Evolutionary conservation across 2,888 invertebrate species (phyloP).

Genomic region (Zaprionus obscuricornis): DNA sequence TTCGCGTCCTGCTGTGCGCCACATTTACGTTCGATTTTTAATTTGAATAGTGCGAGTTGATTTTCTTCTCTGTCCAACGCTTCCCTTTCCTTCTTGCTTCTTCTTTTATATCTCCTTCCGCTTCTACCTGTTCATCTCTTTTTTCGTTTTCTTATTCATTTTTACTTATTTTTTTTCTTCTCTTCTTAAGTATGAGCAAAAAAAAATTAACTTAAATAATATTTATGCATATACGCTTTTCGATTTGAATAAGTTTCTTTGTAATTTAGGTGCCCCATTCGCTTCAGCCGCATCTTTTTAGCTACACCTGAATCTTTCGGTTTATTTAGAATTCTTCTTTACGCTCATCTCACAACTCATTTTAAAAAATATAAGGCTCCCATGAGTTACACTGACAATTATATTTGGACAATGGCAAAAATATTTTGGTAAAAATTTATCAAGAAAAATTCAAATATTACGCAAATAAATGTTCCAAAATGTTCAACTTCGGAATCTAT

Average conservation of each 20-base stretch:
- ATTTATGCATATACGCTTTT: constrained; percentile 72
- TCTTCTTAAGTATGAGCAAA: constrained; percentile 74
- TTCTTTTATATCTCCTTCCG: neutral
- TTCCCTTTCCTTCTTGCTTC: constrained; percentile 5
- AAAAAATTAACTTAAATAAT: constrained; percentile 71
- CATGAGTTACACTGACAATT: too few species aligned
- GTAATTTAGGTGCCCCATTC: constrained; percentile 31
- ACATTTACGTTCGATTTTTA: constrained; percentile 80
- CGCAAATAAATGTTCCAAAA: too few species aligned
- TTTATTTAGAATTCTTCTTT: constrained; percentile 3
- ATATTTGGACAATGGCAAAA: too few species aligned
- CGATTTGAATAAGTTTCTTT: constrained; percentile 71
- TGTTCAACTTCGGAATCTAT: too few species aligned
- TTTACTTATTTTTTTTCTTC: constrained; percentile 21
- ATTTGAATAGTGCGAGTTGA: constrained; percentile 70
- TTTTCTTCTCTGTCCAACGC: constrained; percentile 20
- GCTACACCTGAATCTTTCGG: constrained; percentile 10
- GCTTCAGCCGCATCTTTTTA: constrained; percentile 20
- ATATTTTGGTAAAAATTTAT: too few species aligned
- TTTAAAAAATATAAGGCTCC: too few species aligned
- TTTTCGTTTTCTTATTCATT: neutral
- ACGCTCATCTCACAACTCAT: constrained; percentile 13
- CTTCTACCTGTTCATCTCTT: neutral
- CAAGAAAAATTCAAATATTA: too few species aligned
- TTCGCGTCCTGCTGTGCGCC: constrained; percentile 73